phyloP scores from a whole-genome alignment of 2,888 invertebrate species.

The Peribatodes rhomboidaria region DNA sequence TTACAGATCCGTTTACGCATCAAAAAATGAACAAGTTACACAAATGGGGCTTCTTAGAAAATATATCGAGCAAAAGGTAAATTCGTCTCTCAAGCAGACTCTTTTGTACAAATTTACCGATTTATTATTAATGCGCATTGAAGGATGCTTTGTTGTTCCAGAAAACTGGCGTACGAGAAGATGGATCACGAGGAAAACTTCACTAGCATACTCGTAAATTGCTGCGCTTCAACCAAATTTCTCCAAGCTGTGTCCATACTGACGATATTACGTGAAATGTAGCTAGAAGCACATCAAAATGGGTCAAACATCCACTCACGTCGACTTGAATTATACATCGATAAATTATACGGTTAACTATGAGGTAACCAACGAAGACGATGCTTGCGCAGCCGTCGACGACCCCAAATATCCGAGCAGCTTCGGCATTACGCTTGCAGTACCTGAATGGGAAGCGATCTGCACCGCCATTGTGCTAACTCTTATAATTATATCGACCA shows the following conservation, averaged over 20 bases:
- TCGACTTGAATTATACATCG: constrained; percentile 66
- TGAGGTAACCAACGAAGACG: constrained; percentile 70
- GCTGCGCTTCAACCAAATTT: constrained; percentile 57
- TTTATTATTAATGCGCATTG: constrained; percentile 44
- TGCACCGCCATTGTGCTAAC: constrained; percentile 93
- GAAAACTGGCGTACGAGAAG: constrained; percentile 69
- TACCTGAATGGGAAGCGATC: constrained; percentile 94
- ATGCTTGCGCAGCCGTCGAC: constrained; percentile 74
- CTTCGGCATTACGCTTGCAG: constrained; percentile 90
- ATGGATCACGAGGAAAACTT: constrained; percentile 59
- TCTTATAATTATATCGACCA: constrained; percentile 94
- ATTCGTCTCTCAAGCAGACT: constrained; percentile 49
- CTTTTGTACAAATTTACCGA: constrained; percentile 35
- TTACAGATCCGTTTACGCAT: constrained; percentile 68
- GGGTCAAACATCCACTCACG: constrained; percentile 75
- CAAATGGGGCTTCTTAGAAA: constrained; percentile 68
- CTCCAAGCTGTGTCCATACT: constrained; percentile 51
- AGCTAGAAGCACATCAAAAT: constrained; percentile 62
- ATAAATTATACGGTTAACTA: constrained; percentile 69
- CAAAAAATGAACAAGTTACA: constrained; percentile 71
- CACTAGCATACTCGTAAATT: constrained; percentile 55
- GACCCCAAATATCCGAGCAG: constrained; percentile 87
- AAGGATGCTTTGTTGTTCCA: constrained; percentile 67
- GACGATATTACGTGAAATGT: constrained; percentile 72
- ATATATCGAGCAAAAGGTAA: constrained; percentile 67